Conservation (phyloP, 2,888 invertebrate genomes). For the Ornithoptera priamus region DNA sequence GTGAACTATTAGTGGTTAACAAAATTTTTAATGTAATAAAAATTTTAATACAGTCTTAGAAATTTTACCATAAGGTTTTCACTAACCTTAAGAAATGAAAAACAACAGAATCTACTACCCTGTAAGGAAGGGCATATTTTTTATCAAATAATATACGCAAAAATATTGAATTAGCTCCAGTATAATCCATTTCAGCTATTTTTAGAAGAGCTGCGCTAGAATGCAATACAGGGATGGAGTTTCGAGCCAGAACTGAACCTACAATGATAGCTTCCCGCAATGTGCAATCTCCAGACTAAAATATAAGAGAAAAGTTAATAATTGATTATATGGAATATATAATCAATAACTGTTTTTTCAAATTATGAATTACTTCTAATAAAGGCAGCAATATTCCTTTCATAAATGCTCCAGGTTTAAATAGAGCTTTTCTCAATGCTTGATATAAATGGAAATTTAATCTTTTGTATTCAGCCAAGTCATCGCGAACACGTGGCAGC, state of each 20-base stretch:
- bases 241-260: slow-evolving; percentile 93
- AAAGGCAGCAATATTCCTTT: slow-evolving; percentile 90
- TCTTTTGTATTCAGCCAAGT: slow-evolving; percentile 95
- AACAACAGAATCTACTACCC: slow-evolving; percentile 96
- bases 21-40: not conserved
- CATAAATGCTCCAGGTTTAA: slow-evolving; percentile 99
- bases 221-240: slow-evolving; percentile 96
- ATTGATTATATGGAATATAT: too few species aligned
- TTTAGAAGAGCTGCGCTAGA: slow-evolving; percentile 96
- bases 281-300: slow-evolving; percentile 93
- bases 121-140: slow-evolving; percentile 97
- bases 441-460: slow-evolving; percentile 98
- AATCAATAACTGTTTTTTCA: too few species aligned
- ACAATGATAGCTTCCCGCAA: slow-evolving; percentile 97
- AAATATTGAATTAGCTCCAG: slow-evolving; percentile 97
- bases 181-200: slow-evolving; percentile 98
- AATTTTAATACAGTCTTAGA: not conserved
- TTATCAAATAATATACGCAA: slow-evolving; percentile 96
- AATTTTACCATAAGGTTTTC: not conserved
- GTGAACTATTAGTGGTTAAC: too few species aligned
- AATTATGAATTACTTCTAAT: slow-evolving; percentile 73
- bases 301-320: slow-evolving; percentile 2
- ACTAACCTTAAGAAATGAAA: slow-evolving; percentile 94
- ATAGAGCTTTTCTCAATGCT: slow-evolving; percentile 94
- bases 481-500: slow-evolving; percentile 95